Evolutionary conservation across 2,888 invertebrate genomes (phyloP).

Genomic region (Chironomus riparius): DNA sequence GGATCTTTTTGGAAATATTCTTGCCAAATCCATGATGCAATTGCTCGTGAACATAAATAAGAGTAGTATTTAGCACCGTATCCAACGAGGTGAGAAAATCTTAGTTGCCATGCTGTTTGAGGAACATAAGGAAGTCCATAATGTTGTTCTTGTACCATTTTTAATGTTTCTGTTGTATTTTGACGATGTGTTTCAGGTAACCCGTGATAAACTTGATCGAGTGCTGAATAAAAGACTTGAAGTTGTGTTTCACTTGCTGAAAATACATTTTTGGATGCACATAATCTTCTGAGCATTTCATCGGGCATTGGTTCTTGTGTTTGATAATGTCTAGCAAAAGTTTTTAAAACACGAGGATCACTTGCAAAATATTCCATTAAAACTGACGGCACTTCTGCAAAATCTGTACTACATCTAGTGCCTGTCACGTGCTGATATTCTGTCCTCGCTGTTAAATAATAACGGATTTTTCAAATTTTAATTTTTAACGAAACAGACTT

Average conservation of each 20-base stretch:
- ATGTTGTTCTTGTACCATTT: conserved; percentile 68
- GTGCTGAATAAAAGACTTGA: conserved; percentile 83
- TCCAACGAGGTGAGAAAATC: conserved; percentile 93
- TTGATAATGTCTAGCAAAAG: conserved; percentile 84
- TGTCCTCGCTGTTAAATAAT: conserved; percentile 57
- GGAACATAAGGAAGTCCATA: conserved; percentile 79
- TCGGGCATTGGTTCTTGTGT: conserved; percentile 78
- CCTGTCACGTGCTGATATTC: conserved; percentile 95
- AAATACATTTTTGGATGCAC: conserved; percentile 78
- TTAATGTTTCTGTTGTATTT: conserved; percentile 57
- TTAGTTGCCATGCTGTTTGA: conserved; percentile 89
- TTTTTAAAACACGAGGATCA: conserved; percentile 72
- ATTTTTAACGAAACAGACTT: too few species aligned
- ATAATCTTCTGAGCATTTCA: conserved; percentile 66
- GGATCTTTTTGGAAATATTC: conserved; percentile 72
- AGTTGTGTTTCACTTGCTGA: conserved; percentile 80
- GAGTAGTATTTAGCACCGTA: conserved; percentile 99
- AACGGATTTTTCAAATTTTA: too few species aligned
- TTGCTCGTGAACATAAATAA: conserved; percentile 87
- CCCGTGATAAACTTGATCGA: conserved; percentile 82
- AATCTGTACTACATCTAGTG: conserved; percentile 93
- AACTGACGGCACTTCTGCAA: conserved; percentile 98
- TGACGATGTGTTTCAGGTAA: conserved; percentile 36
- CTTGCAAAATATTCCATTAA: conserved; percentile 96
- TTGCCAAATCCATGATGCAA: conserved; percentile 91